Evolutionary conservation across 2,888 invertebrate species (phyloP).

Genomic region (Anagyrus pseudococci): DNA sequence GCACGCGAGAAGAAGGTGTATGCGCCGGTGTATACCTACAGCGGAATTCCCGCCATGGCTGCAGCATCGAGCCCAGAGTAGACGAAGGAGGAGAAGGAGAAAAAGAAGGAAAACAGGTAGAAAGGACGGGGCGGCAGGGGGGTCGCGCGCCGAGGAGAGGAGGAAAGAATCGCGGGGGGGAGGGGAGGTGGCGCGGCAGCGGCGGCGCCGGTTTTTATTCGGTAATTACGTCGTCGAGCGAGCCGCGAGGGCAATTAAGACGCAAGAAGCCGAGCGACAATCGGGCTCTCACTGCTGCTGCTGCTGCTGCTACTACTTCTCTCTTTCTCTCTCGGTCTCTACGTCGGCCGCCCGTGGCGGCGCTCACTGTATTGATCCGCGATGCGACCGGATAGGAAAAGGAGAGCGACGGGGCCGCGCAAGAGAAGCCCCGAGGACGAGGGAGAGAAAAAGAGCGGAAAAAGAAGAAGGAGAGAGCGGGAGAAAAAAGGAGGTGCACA

Average conservation of each 20-base stretch:
- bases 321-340: no score
- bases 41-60: slow-evolving; percentile 8
- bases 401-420: slow-evolving; percentile 40
- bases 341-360: slow-evolving; percentile 1
- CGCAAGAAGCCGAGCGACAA: slow-evolving; percentile 59
- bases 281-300: slow-evolving; percentile 36
- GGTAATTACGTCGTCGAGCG: slow-evolving; percentile 59
- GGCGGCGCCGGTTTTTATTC: slow-evolving; percentile 47
- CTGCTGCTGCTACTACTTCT: no score
- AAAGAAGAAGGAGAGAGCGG: slow-evolving; percentile 7
- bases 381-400: slow-evolving; percentile 37
- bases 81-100: slow-evolving; percentile 13
- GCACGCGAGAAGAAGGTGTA: not conserved
- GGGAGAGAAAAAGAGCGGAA: slow-evolving; percentile 7
- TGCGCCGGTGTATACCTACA: not conserved
- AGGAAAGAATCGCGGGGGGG: not conserved
- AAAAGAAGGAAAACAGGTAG: slow-evolving; percentile 1
- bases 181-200: not conserved
- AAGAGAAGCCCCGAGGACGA: slow-evolving; percentile 7
- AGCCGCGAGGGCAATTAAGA: slow-evolving; percentile 55
- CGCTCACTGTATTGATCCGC: slow-evolving; percentile 36
- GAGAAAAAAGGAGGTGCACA: not conserved
- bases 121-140: no score
- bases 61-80: no score
- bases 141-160: slow-evolving; percentile 14